These are phyloP conservation scores for Hypsibius dujardini DNA, from an alignment of 1,140 invertebrate species.

Conservation along the genomic window DNA sequence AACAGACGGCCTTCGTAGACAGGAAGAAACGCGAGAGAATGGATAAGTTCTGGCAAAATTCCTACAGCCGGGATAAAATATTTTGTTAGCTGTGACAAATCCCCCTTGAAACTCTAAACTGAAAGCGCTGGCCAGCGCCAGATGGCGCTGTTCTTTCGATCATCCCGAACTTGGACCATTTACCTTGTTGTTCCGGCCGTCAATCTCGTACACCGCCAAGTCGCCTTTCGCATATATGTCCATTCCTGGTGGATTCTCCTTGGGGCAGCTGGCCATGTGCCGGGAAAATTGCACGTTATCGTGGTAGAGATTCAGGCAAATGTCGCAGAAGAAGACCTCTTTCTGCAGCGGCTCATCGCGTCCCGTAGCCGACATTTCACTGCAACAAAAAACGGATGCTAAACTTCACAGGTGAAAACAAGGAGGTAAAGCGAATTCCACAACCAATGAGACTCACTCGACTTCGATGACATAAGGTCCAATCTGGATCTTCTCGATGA, in stretches of 20 bases:
- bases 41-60: constrained; percentile 9
- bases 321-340: constrained; percentile 9
- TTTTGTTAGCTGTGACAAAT: too few species aligned
- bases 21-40: constrained; percentile 4
- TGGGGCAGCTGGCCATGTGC: neutral
- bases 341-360: constrained; percentile 8
- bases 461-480: neutral
- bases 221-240: neutral
- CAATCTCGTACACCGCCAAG: neutral
- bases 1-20: neutral
- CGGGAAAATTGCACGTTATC: neutral
- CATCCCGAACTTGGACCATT: neutral
- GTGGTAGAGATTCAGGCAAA: neutral
- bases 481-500: constrained; percentile 7
- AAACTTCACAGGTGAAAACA: neutral
- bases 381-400: neutral
- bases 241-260: neutral
- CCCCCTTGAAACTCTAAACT: too few species aligned
- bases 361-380: constrained; percentile 1
- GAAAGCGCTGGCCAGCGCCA: too few species aligned
- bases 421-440: neutral
- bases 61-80: too few species aligned
- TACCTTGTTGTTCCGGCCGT: neutral
- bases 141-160: too few species aligned
- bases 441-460: neutral